phyloP scores from a whole-genome alignment of 2,888 invertebrate species.

The Cerceris rybyensis region DNA sequence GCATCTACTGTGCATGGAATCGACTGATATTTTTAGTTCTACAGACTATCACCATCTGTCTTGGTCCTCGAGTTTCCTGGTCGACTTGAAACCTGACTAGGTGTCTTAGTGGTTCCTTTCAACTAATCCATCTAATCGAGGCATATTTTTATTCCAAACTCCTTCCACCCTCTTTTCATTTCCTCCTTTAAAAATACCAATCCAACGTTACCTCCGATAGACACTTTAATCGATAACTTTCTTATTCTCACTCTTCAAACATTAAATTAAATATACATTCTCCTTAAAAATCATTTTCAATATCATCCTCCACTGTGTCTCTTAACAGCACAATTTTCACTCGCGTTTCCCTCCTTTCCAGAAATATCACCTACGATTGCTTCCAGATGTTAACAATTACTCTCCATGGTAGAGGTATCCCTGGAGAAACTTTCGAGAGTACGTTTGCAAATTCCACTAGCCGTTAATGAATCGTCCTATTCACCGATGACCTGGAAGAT shows the following conservation, averaged over 20 bases:
- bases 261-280: no score
- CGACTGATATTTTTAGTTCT: constrained; percentile 66
- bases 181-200: background rate
- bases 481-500: constrained; percentile 11
- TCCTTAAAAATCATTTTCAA: no score
- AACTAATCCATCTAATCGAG: background rate
- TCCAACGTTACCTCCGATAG: no score
- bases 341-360: no score
- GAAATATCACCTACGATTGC: no score
- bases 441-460: no score
- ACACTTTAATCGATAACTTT: no score
- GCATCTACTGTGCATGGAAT: constrained; percentile 47
- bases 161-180: background rate
- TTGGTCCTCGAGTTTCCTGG: constrained; percentile 62
- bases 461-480: background rate
- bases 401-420: background rate
- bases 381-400: no score
- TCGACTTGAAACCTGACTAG: constrained; percentile 42
- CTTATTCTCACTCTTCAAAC: no score
- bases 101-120: constrained; percentile 26
- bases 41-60: constrained; percentile 61
- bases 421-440: background rate
- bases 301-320: no score
- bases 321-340: no score
- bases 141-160: background rate